A percentile compares a stretch with the other conserved stretches of the same genome.
These are phyloP conservation scores for Centrocercus urophasianus DNA, from an alignment of 2,113 vertebrate genomes.

Conservation along the genomic window DNA sequence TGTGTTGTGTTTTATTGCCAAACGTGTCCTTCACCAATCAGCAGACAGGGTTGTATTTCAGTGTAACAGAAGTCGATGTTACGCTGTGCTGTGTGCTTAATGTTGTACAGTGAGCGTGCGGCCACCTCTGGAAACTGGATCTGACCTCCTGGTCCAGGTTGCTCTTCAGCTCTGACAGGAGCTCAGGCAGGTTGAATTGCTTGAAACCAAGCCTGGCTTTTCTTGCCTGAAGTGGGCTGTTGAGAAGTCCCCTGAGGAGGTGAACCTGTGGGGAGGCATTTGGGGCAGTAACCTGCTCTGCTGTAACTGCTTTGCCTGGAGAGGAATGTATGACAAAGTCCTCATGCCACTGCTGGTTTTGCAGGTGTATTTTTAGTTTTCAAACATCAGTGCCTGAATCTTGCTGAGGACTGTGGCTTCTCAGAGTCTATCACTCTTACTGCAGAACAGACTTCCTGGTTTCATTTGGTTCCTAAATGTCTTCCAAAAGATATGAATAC, in stretches of 20 bases:
- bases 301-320: not conserved
- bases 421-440: not conserved
- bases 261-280: not conserved
- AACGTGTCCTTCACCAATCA: not conserved
- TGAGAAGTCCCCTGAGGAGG: not conserved
- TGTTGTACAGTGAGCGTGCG: not conserved
- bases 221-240: not conserved
- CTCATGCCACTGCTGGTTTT: not conserved
- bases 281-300: not conserved
- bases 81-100: not conserved
- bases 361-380: not conserved
- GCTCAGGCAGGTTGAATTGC: not conserved
- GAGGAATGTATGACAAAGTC: not conserved
- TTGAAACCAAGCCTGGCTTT: not conserved
- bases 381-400: not conserved
- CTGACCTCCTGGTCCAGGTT: accelerated
- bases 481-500: not conserved
- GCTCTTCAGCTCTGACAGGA: not conserved
- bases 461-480: not conserved
- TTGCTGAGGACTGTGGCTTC: not conserved
- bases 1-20: not conserved
- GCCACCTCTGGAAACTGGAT: not conserved
- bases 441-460: not conserved
- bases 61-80: not conserved
- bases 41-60: not conserved